These are phyloP conservation scores for Propithecus deckenii DNA, from an alignment of 2,797 vertebrate genomes.

Conservation along the genomic window DNA sequence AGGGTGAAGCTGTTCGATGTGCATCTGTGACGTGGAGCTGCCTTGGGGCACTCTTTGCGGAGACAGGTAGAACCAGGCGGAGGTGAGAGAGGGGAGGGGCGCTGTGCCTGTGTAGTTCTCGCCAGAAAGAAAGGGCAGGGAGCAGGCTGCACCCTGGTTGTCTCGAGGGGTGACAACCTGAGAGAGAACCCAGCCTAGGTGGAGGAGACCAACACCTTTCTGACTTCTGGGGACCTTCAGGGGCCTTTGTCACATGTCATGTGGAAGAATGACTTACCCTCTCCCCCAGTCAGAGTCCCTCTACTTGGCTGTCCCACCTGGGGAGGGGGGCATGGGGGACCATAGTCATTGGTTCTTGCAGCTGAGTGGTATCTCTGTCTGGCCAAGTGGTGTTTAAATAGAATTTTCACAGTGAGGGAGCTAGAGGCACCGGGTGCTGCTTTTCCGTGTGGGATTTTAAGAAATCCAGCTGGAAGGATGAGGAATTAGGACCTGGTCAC, in stretches of 20 bases:
- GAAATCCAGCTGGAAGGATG: background rate
- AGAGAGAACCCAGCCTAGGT: background rate
- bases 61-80: background rate
- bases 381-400: background rate
- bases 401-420: background rate
- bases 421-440: background rate
- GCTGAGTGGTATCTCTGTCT: background rate
- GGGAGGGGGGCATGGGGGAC: no score
- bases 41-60: background rate
- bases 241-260: background rate
- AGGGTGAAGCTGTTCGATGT: background rate
- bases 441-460: background rate
- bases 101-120: background rate
- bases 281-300: background rate
- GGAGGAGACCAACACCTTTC: background rate
- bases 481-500: background rate
- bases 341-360: background rate
- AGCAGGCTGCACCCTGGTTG: background rate
- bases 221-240: background rate
- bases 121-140: no score
- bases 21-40: rapidly evolving
- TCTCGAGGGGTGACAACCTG: background rate
- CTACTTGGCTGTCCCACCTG: no score
- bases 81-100: background rate
- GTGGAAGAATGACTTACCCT: background rate